phyloP scores from a whole-genome alignment of 2,797 vertebrate genomes.

The Cuniculus paca region DNA sequence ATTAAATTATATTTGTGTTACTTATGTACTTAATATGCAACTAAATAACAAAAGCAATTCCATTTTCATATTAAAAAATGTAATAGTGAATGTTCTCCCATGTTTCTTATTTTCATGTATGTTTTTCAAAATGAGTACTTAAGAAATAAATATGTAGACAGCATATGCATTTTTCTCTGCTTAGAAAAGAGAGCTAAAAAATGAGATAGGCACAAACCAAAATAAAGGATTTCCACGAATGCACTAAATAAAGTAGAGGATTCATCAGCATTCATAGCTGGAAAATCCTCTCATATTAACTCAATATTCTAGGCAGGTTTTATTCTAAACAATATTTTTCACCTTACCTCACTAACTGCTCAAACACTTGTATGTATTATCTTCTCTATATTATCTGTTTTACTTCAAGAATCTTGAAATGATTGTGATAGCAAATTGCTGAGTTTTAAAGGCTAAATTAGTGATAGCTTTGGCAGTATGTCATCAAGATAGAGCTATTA shows the following conservation, averaged over 20 bases:
- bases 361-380: slow-evolving; percentile 56
- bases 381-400: slow-evolving; percentile 47
- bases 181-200: slow-evolving; percentile 45
- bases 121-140: slow-evolving; percentile 59
- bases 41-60: background rate
- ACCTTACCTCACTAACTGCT: slow-evolving; percentile 32
- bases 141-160: slow-evolving; percentile 59
- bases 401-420: slow-evolving; percentile 53
- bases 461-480: slow-evolving; percentile 37
- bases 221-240: slow-evolving; percentile 65
- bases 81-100: slow-evolving; percentile 2
- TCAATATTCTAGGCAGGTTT: slow-evolving; percentile 57
- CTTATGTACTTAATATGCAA: background rate
- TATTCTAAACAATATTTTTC: background rate
- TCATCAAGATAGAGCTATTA: slow-evolving; percentile 71
- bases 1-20: background rate
- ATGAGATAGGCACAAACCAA: slow-evolving; percentile 46
- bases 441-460: slow-evolving; percentile 67
- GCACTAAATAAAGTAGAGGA: slow-evolving; percentile 43
- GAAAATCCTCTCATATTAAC: slow-evolving; percentile 6
- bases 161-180: background rate
- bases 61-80: slow-evolving; percentile 2
- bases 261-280: background rate
- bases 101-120: background rate
- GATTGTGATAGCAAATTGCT: slow-evolving; percentile 65